These are phyloP conservation scores for Meganola albula DNA, from an alignment of 2,888 invertebrate species.

Conservation along the genomic window DNA sequence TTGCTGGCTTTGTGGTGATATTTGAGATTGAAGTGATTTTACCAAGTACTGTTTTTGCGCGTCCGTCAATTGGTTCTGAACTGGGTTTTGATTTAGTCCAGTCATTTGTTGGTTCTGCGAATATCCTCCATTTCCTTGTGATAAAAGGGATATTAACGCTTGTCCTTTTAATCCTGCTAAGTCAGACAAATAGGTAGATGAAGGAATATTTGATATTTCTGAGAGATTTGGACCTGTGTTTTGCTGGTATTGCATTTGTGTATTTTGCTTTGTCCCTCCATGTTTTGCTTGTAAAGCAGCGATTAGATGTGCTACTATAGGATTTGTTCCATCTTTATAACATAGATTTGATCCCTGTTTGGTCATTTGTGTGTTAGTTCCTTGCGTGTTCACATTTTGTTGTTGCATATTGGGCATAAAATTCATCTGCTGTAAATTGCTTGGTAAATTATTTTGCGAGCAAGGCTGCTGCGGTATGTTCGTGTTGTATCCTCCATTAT, in stretches of 20 bases:
- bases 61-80: constrained; percentile 24
- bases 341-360: constrained; percentile 19
- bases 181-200: constrained; percentile 20
- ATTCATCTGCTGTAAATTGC: constrained; percentile 31
- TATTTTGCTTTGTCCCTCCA: constrained; percentile 7
- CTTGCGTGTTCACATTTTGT: too few species aligned
- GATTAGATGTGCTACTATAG: constrained; percentile 3
- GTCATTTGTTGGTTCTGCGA: constrained; percentile 19
- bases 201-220: constrained; percentile 11
- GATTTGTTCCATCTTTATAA: constrained; percentile 8
- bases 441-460: constrained; percentile 21
- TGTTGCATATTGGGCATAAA: constrained; percentile 21
- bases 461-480: constrained; percentile 17
- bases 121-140: constrained; percentile 17
- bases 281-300: constrained; percentile 9
- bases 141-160: constrained; percentile 19
- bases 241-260: constrained; percentile 13
- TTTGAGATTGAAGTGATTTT: constrained; percentile 18
- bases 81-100: constrained; percentile 14
- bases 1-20: constrained; percentile 16
- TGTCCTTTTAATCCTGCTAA: constrained; percentile 21
- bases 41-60: constrained; percentile 26
- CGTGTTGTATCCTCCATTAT: constrained; percentile 20
- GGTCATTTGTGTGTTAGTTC: constrained; percentile 14
- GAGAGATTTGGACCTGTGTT: constrained; percentile 3